These are phyloP conservation scores for Epinephelus awoara DNA, from an alignment of 2,797 vertebrate species.

Conservation along the genomic window DNA sequence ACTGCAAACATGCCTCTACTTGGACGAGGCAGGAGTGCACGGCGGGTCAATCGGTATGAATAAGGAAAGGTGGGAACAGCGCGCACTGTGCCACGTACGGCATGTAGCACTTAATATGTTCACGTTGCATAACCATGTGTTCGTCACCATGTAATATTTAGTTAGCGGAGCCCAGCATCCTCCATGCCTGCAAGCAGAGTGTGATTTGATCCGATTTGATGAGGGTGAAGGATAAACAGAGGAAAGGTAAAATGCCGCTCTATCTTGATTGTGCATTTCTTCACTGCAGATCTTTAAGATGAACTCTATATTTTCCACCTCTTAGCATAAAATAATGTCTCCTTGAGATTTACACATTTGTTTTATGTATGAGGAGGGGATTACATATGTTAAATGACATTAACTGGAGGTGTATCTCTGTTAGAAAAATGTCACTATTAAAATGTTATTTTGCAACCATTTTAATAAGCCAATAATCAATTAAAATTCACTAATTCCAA, in stretches of 20 bases:
- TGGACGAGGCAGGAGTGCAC: neutral
- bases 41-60: neutral
- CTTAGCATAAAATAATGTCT: neutral
- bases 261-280: neutral
- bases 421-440: neutral
- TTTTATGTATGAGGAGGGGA: too few relatives aligned
- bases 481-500: neutral
- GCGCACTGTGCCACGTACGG: constrained; percentile 17
- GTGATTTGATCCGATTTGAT: constrained; percentile 7
- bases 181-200: neutral
- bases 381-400: neutral
- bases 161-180: constrained; percentile 14
- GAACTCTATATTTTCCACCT: too few relatives aligned
- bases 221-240: constrained; percentile 8
- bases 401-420: neutral
- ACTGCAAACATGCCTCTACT: neutral
- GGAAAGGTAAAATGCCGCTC: constrained; percentile 2
- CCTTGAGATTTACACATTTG: neutral
- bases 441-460: neutral
- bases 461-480: neutral
- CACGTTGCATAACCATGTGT: constrained; percentile 60
- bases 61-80: neutral
- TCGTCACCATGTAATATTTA: constrained; percentile 66
- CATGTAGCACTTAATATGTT: constrained; percentile 54
- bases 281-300: neutral